Evolutionary conservation across 2,113 vertebrate genomes (phyloP).

Genomic region (Lagenorhynchus albirostris): DNA sequence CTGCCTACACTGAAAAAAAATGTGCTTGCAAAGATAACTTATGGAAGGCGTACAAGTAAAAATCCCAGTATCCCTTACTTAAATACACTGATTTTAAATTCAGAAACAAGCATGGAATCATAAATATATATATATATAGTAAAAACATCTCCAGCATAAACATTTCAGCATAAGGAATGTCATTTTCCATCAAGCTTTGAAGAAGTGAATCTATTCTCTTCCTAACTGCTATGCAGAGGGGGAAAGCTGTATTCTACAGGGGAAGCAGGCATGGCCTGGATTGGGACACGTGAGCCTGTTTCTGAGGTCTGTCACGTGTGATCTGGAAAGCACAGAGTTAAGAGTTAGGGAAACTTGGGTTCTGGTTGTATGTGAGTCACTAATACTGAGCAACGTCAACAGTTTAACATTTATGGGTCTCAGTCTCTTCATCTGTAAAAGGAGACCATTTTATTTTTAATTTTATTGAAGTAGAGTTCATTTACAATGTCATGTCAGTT

Average conservation of each 20-base stretch:
- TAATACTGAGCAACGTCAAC: not conserved
- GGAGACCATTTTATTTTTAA: not conserved
- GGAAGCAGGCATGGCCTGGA: not conserved
- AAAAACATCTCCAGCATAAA: not conserved
- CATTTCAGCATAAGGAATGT: not conserved
- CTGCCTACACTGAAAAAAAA: not conserved
- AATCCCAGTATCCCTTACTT: constrained; percentile 33
- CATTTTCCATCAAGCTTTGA: not conserved
- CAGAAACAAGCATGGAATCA: not conserved
- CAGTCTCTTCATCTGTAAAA: not conserved
- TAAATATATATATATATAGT: not conserved
- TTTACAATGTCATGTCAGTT: not conserved
- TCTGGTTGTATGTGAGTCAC: not conserved
- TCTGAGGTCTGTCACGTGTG: not conserved
- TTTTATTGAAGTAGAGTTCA: not conserved
- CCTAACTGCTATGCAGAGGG: not conserved
- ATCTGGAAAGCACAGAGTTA: not conserved
- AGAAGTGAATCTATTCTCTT: not conserved
- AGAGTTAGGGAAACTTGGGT: not conserved
- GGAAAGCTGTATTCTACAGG: not conserved
- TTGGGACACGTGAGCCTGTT: rapidly evolving
- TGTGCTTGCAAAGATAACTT: constrained; percentile 20
- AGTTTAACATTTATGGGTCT: not conserved
- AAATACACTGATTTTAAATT: constrained; percentile 42
- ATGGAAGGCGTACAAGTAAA: not conserved